Evolutionary conservation across 2,113 vertebrate genomes (phyloP).

Genomic region (Cygnus atratus): DNA sequence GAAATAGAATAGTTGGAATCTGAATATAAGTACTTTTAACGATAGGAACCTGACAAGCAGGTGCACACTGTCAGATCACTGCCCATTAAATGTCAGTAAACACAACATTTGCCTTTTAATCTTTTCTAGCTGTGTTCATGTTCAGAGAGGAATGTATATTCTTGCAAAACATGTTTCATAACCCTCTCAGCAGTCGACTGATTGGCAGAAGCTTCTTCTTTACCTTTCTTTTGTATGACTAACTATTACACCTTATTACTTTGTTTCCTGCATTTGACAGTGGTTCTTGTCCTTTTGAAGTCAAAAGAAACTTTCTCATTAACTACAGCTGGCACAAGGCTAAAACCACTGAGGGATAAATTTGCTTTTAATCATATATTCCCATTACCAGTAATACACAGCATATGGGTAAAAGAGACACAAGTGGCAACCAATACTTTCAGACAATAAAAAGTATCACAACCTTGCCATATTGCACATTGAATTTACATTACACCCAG

Average conservation of each 20-base stretch:
- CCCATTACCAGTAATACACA: not conserved
- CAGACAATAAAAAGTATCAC: not conserved
- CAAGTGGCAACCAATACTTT: not conserved
- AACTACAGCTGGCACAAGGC: not conserved
- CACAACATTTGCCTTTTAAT: not conserved
- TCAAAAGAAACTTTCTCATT: not conserved
- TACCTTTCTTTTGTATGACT: constrained; percentile 35
- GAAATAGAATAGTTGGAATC: not conserved
- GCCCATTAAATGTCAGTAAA: constrained; percentile 4
- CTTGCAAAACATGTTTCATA: constrained; percentile 3
- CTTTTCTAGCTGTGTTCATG: not conserved
- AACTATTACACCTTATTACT: not conserved
- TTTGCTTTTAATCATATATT: constrained; percentile 54
- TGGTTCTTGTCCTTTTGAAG: not conserved
- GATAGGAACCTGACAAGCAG: not conserved
- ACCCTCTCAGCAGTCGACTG: not conserved
- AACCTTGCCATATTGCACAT: constrained; percentile 43
- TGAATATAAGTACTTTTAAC: not conserved
- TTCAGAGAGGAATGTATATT: not conserved
- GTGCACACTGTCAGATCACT: not conserved
- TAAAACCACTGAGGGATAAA: constrained; percentile 52
- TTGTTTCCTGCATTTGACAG: constrained; percentile 2
- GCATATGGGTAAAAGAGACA: constrained; percentile 5
- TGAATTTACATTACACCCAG: constrained; percentile 55
- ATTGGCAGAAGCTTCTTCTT: constrained; percentile 29